These are phyloP conservation scores for Laupala kohalensis DNA, from an alignment of 1,140 invertebrate species.

Conservation along the genomic window DNA sequence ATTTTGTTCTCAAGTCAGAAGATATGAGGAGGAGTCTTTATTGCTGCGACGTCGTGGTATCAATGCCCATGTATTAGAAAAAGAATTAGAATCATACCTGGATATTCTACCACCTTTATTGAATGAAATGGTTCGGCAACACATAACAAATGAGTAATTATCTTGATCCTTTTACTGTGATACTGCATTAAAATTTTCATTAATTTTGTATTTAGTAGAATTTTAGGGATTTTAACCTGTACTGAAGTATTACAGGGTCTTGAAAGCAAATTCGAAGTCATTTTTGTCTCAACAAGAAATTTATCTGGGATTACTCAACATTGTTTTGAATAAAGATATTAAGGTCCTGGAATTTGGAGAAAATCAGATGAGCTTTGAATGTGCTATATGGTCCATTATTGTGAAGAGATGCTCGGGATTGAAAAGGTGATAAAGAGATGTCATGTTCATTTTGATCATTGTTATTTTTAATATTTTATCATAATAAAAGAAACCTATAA, in stretches of 20 bases:
- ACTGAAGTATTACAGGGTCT: neutral
- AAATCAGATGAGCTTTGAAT: neutral
- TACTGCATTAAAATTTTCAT: too few relatives aligned
- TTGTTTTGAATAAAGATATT: constrained; percentile 5
- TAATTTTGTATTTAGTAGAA: too few relatives aligned
- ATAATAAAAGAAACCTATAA: neutral
- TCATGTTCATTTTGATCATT: neutral
- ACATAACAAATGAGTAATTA: constrained; percentile 1
- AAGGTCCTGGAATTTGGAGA: neutral
- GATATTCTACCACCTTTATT: constrained; percentile 1
- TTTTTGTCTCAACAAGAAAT: neutral
- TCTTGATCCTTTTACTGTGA: neutral
- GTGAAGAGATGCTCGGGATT: constrained; percentile 6
- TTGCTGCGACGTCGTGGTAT: constrained; percentile 6
- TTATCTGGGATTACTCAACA: neutral
- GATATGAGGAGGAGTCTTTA: constrained; percentile 1
- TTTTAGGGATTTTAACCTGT: too few relatives aligned
- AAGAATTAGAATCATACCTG: neutral
- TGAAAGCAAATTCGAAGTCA: neutral
- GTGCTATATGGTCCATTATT: neutral
- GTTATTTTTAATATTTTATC: neutral
- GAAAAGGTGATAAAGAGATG: constrained; percentile 1
- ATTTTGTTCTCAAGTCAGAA: constrained; percentile 1
- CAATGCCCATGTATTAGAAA: neutral
- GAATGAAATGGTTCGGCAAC: constrained; percentile 3